Base-by-base conservation (phyloP, 1,140 invertebrate genomes). In the Drosophila biarmipes region DNA sequence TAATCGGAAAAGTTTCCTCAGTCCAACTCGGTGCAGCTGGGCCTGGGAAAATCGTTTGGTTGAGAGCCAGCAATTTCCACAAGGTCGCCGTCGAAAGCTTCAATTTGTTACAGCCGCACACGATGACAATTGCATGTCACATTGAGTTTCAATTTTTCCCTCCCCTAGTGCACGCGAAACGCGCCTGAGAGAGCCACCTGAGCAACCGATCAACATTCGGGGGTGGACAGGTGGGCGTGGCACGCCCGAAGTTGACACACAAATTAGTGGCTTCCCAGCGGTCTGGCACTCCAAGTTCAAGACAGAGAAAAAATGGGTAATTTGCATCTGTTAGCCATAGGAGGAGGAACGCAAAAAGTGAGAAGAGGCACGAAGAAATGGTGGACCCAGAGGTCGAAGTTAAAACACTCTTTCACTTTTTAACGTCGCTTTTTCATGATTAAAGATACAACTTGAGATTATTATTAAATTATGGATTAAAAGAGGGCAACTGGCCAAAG, bases 41-140 rank as follows among this genome's bases (percentile, higher is more conserved):
- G 71, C 58, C 69, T 85, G 80, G 73, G 80, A 85, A 85, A 78
- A 81, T 66, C 52, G 54, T 38, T 77, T 69, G 81, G 81, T 75
- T 58, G 27, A 58, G 45, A 42, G 51, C 58, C 15, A 56, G 40
- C 57, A 51, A 64, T 63, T 64, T 63, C 37, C 53, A 68, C 81
- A 86, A 87, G 74, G 74, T 64, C 75, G 59, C 17, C 29, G 57
- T 27, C 51, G 40, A 66, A 64, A 74, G 78, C 81, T 57, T 78
- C 82, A 78, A 86, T 86, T 86, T 80, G 68, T 69, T 64, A 81
- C 78, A 66, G 52, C 45, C 73, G 69, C 81, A 84, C 76, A 79
- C 78, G 63, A 87, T 86, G 64, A 87, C 82, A 89, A 73, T 87
- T 78, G 76, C 80, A 76, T 85, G 80, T 75, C 80, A 85, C 78